Conservation (phyloP, 2,797 vertebrate species). For the Myiotriccus ornatus region DNA sequence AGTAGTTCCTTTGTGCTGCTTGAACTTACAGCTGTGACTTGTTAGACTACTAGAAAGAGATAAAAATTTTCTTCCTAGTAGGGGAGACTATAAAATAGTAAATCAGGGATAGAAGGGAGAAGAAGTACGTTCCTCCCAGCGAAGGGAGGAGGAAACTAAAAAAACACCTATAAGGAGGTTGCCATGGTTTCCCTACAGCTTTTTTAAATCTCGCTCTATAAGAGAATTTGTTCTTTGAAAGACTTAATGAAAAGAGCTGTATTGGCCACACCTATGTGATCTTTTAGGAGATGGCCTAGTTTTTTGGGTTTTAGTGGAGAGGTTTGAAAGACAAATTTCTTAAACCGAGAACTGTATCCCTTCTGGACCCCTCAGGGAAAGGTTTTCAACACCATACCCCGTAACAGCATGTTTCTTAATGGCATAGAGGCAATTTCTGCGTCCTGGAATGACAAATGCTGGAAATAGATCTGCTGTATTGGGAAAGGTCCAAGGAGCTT, state of each 20-base stretch:
- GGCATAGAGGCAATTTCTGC: not conserved
- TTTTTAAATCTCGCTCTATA: not conserved
- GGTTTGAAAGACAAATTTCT: not conserved
- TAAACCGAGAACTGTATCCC: not conserved
- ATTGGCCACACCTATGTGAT: not conserved
- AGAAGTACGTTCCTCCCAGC: not conserved
- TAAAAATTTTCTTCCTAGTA: not conserved
- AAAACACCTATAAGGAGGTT: not conserved
- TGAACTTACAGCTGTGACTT: conserved; percentile 24
- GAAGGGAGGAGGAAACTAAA: not conserved
- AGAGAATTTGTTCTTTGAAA: not conserved
- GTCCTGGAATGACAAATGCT: not conserved
- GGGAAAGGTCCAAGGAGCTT: not conserved
- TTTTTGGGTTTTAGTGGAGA: not conserved
- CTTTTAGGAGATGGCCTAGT: not conserved
- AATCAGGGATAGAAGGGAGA: not conserved
- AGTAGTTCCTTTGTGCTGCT: not conserved
- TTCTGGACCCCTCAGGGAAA: not conserved
- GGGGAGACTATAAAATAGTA: conserved; percentile 17
- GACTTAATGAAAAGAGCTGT: not conserved
- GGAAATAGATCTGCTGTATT: not conserved
- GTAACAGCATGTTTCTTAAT: not conserved
- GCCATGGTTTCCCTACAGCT: not conserved
- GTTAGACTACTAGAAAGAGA: not conserved
- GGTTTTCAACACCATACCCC: not conserved